Conservation (phyloP, 2,888 invertebrate species). For the Pseudococcus longispinus region DNA sequence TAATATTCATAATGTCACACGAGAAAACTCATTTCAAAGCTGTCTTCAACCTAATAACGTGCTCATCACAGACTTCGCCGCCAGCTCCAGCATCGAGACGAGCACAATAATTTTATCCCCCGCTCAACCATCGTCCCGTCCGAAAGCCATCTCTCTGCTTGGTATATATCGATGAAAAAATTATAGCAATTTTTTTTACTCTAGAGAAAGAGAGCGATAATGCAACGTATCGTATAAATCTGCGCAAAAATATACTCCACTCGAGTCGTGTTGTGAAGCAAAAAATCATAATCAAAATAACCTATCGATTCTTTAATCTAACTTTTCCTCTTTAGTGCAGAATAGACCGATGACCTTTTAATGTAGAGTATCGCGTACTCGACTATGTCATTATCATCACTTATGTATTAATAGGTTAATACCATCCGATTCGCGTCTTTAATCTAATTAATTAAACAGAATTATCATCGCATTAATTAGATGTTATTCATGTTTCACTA, state of each 20-base stretch:
- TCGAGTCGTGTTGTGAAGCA: too few species aligned
- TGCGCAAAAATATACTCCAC: too few species aligned
- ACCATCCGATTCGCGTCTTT: constrained; percentile 2
- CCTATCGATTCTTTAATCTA: background rate
- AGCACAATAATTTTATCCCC: background rate
- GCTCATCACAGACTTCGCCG: constrained; percentile 48
- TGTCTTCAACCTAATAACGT: constrained; percentile 55
- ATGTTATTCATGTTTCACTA: background rate
- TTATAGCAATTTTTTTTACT: background rate
- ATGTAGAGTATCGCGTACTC: background rate
- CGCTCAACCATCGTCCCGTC: background rate
- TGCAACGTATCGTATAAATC: too few species aligned
- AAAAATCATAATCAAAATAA: background rate
- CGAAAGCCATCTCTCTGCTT: background rate
- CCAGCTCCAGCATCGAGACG: background rate
- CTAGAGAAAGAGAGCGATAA: background rate
- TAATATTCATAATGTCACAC: constrained; percentile 54
- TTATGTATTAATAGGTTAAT: background rate
- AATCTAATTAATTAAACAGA: constrained; percentile 25
- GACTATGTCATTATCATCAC: constrained; percentile 27
- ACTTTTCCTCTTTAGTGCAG: background rate
- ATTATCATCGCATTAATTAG: constrained; percentile 9
- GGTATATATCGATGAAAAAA: background rate
- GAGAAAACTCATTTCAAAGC: constrained; percentile 54
- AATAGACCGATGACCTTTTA: constrained; percentile 38